Base-by-base conservation (phyloP, 2,797 vertebrate species). In the Fratercula arctica region DNA sequence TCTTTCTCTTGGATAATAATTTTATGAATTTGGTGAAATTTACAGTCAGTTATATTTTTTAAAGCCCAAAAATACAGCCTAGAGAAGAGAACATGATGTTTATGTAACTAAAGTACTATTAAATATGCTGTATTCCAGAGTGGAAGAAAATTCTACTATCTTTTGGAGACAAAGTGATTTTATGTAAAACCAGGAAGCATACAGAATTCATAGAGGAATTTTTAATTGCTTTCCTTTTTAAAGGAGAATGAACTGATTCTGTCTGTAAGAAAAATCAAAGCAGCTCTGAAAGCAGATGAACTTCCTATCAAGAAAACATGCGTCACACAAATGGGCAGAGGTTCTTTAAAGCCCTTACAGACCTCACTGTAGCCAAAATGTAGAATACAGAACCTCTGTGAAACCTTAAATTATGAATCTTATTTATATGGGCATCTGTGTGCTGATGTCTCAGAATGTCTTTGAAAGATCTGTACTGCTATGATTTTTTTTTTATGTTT, bases 361-460 rank as follows among this genome's bases (percentile, higher is more conserved):
- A 96, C 93, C 85, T 95, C 89, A 83, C 60, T 86, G 89, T 94
- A 96, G 84, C 93, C 94, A 91, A 97, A 96, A 91, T 96, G 46
- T 91, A 97, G 54, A 95, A 89, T 83, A 86, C 83, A 85, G 94
- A 94, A 96, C 89, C 97, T 97, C 96, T 94, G 90, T 92, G 85
- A 87, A 92, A 94, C 93, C 67, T 95, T 97, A 95, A 97, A 94
- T 96, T 97, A 96, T 93, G 78, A 96, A 95, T 80, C 94, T 98
- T 95, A 97, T 97, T 98, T 98, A 96, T 97, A 96, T 95, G 93
- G 97, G 83, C 95, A 97, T 98, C 97, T 96, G 94, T 97, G 97
- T 98, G 96, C 93, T 96, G 97, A 97, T 97, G 97, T 98, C 98
- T 97, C 96, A 96, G 97, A 98, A 96, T 98, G 97, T 98, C 97